These are phyloP conservation scores for Aythya baeri DNA, from an alignment of 2,113 vertebrate genomes.

Conservation along the genomic window DNA sequence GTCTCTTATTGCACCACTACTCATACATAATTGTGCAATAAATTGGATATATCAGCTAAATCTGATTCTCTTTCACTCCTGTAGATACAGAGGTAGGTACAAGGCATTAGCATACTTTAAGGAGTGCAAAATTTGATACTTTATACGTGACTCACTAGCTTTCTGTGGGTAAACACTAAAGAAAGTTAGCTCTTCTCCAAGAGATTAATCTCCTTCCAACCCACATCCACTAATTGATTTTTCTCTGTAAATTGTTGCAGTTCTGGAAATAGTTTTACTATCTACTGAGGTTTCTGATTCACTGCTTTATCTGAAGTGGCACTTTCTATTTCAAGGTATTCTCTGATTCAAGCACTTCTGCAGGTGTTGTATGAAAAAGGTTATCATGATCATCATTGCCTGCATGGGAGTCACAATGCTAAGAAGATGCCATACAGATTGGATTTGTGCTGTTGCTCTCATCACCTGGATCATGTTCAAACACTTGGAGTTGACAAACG, in stretches of 20 bases:
- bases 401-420: background rate
- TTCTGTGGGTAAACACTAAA: background rate
- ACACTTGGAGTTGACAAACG: background rate
- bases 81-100: background rate
- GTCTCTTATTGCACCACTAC: background rate
- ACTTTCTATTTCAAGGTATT: conserved; percentile 23
- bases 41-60: background rate
- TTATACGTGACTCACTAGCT: background rate
- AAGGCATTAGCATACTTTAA: background rate
- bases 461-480: background rate
- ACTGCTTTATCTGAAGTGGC: conserved; percentile 21
- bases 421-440: background rate
- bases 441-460: background rate
- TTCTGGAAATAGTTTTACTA: background rate
- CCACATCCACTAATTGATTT: conserved; percentile 11
- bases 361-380: background rate
- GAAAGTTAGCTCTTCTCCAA: background rate
- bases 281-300: conserved; percentile 29
- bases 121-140: background rate
- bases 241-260: background rate
- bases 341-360: background rate
- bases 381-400: background rate
- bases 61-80: background rate
- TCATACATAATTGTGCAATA: background rate
- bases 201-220: background rate